A percentile compares a stretch with the other conserved stretches of the same genome.
Evolutionary conservation across 2,113 vertebrate species (phyloP).

Genomic region (Neoarius graeffei): DNA sequence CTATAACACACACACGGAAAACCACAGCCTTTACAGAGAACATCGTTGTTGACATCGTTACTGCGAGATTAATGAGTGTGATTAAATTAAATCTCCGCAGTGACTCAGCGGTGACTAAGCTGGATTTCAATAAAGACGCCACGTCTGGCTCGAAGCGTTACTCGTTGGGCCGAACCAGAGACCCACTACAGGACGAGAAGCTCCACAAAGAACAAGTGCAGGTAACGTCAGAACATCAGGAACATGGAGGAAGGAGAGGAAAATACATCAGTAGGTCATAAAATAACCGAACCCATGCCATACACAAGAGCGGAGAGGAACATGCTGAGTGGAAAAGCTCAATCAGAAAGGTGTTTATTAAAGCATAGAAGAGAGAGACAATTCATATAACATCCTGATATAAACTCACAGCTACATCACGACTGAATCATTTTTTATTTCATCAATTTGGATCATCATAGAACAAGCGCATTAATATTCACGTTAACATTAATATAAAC

Average conservation of each 20-base stretch:
- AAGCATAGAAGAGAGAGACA: too few species aligned
- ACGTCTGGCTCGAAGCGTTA: constrained; percentile 81
- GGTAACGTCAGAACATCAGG: constrained; percentile 67
- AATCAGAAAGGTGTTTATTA: too few species aligned
- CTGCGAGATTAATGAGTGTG: background rate
- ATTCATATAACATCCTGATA: too few species aligned
- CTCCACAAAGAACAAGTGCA: constrained; percentile 75
- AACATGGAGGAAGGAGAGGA: background rate
- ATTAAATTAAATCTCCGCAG: constrained; percentile 65
- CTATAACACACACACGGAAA: too few species aligned
- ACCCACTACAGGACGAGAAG: constrained; percentile 76
- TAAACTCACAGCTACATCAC: too few species aligned
- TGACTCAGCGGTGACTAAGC: constrained; percentile 88
- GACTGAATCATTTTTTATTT: too few species aligned
- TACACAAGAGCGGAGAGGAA: too few species aligned
- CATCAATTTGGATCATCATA: too few species aligned
- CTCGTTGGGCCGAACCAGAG: constrained; percentile 78
- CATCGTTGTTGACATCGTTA: background rate
- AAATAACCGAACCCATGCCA: too few species aligned
- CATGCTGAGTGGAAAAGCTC: too few species aligned
- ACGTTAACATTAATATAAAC: background rate
- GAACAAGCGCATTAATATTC: background rate
- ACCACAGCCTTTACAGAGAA: background rate
- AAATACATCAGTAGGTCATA: too few species aligned
- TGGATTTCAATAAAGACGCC: constrained; percentile 92